Conservation (phyloP, 1,140 invertebrate genomes). For the Riptortus pedestris region DNA sequence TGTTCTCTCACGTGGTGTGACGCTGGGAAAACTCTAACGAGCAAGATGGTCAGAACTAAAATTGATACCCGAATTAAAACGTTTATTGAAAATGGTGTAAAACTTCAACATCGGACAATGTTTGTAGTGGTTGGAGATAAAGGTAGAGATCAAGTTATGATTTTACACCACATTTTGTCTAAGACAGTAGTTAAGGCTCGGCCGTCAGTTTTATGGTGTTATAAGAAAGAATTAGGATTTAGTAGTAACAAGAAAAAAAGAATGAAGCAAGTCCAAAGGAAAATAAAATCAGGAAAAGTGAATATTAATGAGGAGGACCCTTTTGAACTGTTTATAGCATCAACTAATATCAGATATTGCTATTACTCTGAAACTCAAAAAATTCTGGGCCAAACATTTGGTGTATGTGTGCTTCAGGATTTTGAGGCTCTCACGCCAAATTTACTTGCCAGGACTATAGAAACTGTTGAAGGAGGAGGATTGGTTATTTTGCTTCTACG, state of each 20-base stretch:
- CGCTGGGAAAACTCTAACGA: too few species aligned
- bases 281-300: slow-evolving; percentile 78
- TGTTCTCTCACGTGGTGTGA: too few species aligned
- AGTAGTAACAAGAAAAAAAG: slow-evolving; percentile 89
- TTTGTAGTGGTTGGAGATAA: slow-evolving; percentile 94
- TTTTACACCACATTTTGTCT: slow-evolving; percentile 92
- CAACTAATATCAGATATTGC: slow-evolving; percentile 93
- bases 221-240: slow-evolving; percentile 93
- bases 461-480: slow-evolving; percentile 98
- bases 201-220: slow-evolving; percentile 94
- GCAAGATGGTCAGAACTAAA: slow-evolving; percentile 80
- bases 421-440: slow-evolving; percentile 99
- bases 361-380: slow-evolving; percentile 98
- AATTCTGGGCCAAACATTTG: slow-evolving; percentile 95
- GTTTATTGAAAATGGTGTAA: slow-evolving; percentile 94
- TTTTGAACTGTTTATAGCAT: slow-evolving; percentile 92
- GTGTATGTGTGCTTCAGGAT: slow-evolving; percentile 94
- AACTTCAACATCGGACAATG: slow-evolving; percentile 77
- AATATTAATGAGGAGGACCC: slow-evolving; percentile 92
- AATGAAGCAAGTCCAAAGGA: slow-evolving; percentile 76
- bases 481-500: slow-evolving; percentile 77
- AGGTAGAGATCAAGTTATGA: slow-evolving; percentile 89
- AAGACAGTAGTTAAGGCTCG: slow-evolving; percentile 86
- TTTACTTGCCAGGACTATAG: slow-evolving; percentile 89
- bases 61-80: slow-evolving; percentile 91